phyloP scores from a whole-genome alignment of 2,797 vertebrate genomes.

The Rhinatrema bivittatum region DNA sequence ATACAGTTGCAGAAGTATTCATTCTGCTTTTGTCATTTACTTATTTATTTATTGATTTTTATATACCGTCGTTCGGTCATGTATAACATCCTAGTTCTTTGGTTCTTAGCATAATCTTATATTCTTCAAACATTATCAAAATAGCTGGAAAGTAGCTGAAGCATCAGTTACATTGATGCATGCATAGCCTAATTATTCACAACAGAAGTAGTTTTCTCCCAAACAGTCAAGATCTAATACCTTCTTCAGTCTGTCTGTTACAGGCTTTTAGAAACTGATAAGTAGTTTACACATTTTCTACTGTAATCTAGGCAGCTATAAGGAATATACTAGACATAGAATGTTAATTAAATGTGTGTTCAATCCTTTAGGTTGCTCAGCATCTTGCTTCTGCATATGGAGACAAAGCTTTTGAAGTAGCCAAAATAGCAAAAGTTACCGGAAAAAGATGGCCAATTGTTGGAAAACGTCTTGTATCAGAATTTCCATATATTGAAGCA shows the following conservation, averaged over 20 bases:
- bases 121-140: background rate
- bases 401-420: slow-evolving; percentile 76
- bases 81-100: background rate
- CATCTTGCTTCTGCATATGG: slow-evolving; percentile 82
- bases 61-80: no score
- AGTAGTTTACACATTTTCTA: background rate
- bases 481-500: slow-evolving; percentile 94
- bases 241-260: slow-evolving; percentile 18
- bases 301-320: slow-evolving; percentile 6
- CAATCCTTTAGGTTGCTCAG: slow-evolving; percentile 70
- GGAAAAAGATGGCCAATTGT: slow-evolving; percentile 92
- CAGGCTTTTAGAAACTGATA: slow-evolving; percentile 1
- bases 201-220: slow-evolving; percentile 19
- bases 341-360: slow-evolving; percentile 8
- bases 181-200: slow-evolving; percentile 10
- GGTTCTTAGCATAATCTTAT: slow-evolving; percentile 1
- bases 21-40: no score
- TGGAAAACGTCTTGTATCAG: slow-evolving; percentile 86
- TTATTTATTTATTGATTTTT: no score
- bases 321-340: background rate
- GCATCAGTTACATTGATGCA: slow-evolving; percentile 9
- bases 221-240: slow-evolving; percentile 15
- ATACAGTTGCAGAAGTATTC: no score
- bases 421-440: slow-evolving; percentile 88
- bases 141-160: slow-evolving; percentile 14